Evolutionary conservation across 2,888 invertebrate species (phyloP), one percentile per base, ranked within the genome.

Genomic region (Troilus luridus): DNA sequence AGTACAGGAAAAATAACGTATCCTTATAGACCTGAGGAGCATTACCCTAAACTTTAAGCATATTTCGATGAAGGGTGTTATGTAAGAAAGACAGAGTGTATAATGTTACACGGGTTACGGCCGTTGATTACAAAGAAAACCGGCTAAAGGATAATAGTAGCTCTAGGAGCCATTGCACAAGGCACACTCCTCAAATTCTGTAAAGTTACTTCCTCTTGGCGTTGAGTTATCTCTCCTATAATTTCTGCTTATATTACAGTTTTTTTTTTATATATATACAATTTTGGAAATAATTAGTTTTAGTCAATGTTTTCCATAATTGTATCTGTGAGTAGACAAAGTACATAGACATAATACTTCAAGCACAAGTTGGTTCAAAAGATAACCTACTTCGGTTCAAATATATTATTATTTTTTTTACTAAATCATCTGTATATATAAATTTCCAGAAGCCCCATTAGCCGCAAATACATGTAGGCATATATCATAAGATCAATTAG

Each of bases 71-170:
- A 85, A 85, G 54, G 89, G 12, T 10, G 60, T 89, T 67, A 89
- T 21, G 90, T 24, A 90, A 77, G 90, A 24, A 54, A 90, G n/a
- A 19, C 12, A 58, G 59, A 10, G 17, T 24, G 56, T 54, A 58
- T 90, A 72, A 56, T 77, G 90, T 77, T 77, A 72, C 90, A 58
- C 67, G 90, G 72, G 77, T 90, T 90, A 90, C 77, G 90, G 72
- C 72, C 90, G 77, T 72, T 90, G 72, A 90, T 90, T 27, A 90
- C 59, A 64, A 90, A 77, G 59, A 90, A 90, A 77, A 90, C 90
- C 54, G 77, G 27, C 77, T 90, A 90, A 77, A 72, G 24, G 77
- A 90, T 90, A 90, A 90, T 90, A 27, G 67, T 90, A 19, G 90
- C 90, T 72, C 59, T 24, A 56, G 90, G 85, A 85, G 85, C 56